phyloP scores from a whole-genome alignment of 2,797 vertebrate genomes.

The Heliangelus exortis region DNA sequence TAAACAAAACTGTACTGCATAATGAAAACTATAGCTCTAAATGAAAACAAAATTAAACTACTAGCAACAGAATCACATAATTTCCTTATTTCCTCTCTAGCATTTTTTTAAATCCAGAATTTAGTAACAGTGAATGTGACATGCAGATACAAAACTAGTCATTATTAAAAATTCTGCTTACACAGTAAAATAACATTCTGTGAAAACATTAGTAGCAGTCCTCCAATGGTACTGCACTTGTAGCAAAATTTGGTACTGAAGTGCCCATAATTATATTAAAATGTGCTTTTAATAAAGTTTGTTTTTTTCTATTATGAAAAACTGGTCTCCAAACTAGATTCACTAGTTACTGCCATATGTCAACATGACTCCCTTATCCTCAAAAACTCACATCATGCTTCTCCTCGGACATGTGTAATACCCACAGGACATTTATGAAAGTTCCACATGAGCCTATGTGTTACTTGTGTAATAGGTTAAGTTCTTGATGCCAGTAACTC shows the following conservation, averaged over 20 bases:
- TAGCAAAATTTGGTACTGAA: background rate
- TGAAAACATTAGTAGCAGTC: background rate
- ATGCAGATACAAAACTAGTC: background rate
- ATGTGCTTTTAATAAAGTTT: background rate
- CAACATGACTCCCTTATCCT: background rate
- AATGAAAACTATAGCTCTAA: background rate
- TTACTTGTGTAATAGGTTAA: accelerated
- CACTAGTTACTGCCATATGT: background rate
- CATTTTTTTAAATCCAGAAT: background rate
- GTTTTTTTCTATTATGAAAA: background rate
- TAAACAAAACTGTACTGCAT: background rate
- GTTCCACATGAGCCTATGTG: background rate
- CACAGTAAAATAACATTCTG: background rate
- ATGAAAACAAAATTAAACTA: background rate
- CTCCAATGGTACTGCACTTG: background rate
- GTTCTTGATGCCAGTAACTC: accelerated
- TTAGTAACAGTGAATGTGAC: background rate
- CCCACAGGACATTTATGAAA: background rate
- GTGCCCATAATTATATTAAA: background rate
- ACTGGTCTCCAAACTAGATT: background rate
- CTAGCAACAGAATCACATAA: background rate
- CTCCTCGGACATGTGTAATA: background rate
- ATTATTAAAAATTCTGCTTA: background rate
- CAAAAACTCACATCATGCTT: background rate
- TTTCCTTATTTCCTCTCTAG: background rate